Conservation (phyloP, 1,140 invertebrate species). For the Drepana arcuata region DNA sequence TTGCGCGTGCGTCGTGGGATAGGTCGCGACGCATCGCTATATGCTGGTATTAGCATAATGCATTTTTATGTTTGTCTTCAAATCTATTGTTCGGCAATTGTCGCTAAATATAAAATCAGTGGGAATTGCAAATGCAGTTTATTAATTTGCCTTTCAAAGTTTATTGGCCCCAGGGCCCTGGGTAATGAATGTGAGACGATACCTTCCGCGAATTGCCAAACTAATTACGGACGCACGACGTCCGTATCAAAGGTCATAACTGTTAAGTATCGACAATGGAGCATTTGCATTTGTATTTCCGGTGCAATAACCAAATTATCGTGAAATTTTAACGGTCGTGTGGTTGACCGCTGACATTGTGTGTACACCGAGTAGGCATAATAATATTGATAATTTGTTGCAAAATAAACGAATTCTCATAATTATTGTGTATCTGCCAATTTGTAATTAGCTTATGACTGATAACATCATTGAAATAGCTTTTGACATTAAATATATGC, state of each 20-base stretch:
- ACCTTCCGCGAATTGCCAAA: slow-evolving; percentile 38
- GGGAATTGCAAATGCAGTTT: slow-evolving; percentile 18
- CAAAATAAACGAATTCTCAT: too few relatives aligned
- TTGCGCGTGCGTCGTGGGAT: slow-evolving; percentile 58
- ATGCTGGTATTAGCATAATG: slow-evolving; percentile 70
- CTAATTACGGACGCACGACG: slow-evolving; percentile 31
- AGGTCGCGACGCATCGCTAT: slow-evolving; percentile 47
- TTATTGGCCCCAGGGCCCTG: slow-evolving; percentile 16
- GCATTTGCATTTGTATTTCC: slow-evolving; percentile 56
- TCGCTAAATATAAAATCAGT: slow-evolving; percentile 23
- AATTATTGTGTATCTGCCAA: too few relatives aligned
- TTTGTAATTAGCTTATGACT: too few relatives aligned
- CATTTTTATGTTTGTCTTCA: slow-evolving; percentile 29
- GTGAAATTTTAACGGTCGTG: slow-evolving; percentile 43
- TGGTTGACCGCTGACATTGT: slow-evolving; percentile 29
- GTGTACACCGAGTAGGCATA: too few relatives aligned
- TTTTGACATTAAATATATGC: too few relatives aligned
- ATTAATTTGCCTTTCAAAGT: slow-evolving; percentile 12
- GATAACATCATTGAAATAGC: too few relatives aligned
- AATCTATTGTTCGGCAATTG: slow-evolving; percentile 40
- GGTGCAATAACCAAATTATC: slow-evolving; percentile 53
- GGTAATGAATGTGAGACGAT: slow-evolving; percentile 11
- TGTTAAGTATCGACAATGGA: slow-evolving; percentile 47
- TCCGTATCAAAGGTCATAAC: slow-evolving; percentile 45
- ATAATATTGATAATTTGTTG: too few relatives aligned